These are phyloP conservation scores for Andrena minutula DNA, from an alignment of 2,888 invertebrate genomes.

Conservation along the genomic window DNA sequence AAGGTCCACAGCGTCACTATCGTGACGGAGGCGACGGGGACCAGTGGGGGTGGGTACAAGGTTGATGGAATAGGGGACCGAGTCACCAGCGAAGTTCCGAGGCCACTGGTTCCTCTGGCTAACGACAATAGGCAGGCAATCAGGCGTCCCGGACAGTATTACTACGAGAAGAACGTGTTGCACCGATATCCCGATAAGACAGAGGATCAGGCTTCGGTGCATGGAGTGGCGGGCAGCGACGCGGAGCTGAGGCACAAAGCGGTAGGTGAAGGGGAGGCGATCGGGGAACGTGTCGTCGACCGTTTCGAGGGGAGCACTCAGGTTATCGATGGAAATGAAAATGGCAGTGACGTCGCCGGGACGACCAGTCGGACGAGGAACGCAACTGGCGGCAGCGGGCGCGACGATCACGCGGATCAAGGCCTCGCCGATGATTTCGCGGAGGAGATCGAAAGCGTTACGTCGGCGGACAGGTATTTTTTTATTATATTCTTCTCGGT, in stretches of 20 bases:
- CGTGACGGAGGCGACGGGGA: slow-evolving; percentile 52
- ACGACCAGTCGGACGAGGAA: slow-evolving; percentile 43
- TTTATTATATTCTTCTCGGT: neutral
- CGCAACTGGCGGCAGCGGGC: slow-evolving; percentile 17
- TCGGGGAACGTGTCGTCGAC: neutral
- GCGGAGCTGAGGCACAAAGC: slow-evolving; percentile 23
- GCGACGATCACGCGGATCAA: slow-evolving; percentile 7
- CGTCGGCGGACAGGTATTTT: slow-evolving; percentile 46
- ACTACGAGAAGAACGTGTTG: slow-evolving; percentile 75
- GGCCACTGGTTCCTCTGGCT: slow-evolving; percentile 41
- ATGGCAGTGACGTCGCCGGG: neutral
- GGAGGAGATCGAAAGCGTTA: neutral
- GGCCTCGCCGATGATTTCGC: slow-evolving; percentile 25
- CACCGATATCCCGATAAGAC: slow-evolving; percentile 70
- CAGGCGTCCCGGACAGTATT: slow-evolving; percentile 70
- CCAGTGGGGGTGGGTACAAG: slow-evolving; percentile 33
- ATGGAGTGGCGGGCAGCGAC: neutral
- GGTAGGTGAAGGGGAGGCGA: neutral
- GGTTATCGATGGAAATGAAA: slow-evolving; percentile 17
- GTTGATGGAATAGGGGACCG: slow-evolving; percentile 32
- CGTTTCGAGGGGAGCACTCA: slow-evolving; percentile 5
- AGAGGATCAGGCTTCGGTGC: slow-evolving; percentile 1
- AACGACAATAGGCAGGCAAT: neutral
- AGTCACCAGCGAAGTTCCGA: slow-evolving; percentile 57
- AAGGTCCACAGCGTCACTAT: slow-evolving; percentile 65